These are phyloP conservation scores for Choreutis nemorana DNA, from an alignment of 2,888 invertebrate species.

Conservation along the genomic window DNA sequence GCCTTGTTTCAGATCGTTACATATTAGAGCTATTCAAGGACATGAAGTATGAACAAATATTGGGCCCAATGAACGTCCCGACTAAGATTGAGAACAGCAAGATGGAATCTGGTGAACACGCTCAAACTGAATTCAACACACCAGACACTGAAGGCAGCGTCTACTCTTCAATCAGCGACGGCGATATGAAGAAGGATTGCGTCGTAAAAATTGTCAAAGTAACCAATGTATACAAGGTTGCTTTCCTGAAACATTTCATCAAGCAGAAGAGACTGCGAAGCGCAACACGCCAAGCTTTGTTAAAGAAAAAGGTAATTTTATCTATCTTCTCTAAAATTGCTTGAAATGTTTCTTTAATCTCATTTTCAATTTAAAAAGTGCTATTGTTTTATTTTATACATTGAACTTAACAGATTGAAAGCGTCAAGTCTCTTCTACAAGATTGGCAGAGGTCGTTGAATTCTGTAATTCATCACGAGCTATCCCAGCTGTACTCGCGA, in stretches of 20 bases:
- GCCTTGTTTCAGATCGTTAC: slow-evolving; percentile 31
- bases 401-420: slow-evolving; percentile 42
- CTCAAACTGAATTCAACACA: slow-evolving; percentile 15
- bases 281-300: slow-evolving; percentile 34
- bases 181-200: slow-evolving; percentile 31
- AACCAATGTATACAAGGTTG: slow-evolving; percentile 52
- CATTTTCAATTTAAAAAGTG: too few species aligned
- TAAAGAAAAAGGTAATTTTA: slow-evolving; percentile 41
- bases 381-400: too few species aligned
- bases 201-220: slow-evolving; percentile 49
- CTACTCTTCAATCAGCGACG: slow-evolving; percentile 32
- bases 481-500: slow-evolving; percentile 24
- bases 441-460: slow-evolving; percentile 48
- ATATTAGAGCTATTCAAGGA: slow-evolving; percentile 35
- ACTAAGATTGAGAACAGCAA: slow-evolving; percentile 22
- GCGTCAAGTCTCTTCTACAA: slow-evolving; percentile 38
- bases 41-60: slow-evolving; percentile 25
- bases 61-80: too few species aligned
- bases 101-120: slow-evolving; percentile 22
- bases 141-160: slow-evolving; percentile 28
- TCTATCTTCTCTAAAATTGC: neutral
- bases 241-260: slow-evolving; percentile 46
- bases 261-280: slow-evolving; percentile 43
- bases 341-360: too few species aligned
- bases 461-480: slow-evolving; percentile 38